Evolutionary conservation across 2,888 invertebrate genomes (phyloP).

Genomic region (Pristionchus fissidentatus): DNA sequence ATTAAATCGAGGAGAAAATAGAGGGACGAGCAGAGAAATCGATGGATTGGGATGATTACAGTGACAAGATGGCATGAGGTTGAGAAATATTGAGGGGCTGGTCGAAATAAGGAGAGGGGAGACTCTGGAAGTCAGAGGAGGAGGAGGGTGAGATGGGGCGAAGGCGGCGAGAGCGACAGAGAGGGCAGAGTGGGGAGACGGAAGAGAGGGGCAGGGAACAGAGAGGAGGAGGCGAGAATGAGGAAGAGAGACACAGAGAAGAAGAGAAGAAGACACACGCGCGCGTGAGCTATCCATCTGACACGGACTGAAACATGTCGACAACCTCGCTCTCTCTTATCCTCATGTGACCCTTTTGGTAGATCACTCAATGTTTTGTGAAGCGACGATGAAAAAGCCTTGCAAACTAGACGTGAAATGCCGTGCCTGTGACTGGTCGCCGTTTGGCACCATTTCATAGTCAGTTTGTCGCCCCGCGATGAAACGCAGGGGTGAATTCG

Average conservation of each 20-base stretch:
- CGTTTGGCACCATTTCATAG: no score
- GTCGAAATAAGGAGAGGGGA: background rate
- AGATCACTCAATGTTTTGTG: no score
- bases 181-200: slow-evolving; percentile 30
- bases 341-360: no score
- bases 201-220: background rate
- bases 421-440: no score
- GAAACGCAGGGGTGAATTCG: no score
- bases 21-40: background rate
- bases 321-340: background rate
- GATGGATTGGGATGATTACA: background rate
- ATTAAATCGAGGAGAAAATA: background rate
- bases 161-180: slow-evolving; percentile 22
- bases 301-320: background rate
- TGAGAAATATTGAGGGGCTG: background rate
- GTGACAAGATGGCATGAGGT: slow-evolving; percentile 33
- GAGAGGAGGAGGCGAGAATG: slow-evolving; percentile 10
- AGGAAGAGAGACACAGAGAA: slow-evolving; percentile 15
- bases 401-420: no score
- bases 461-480: no score
- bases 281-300: slow-evolving; percentile 15
- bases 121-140: slow-evolving; percentile 29
- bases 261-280: background rate
- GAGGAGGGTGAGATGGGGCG: slow-evolving; percentile 14
- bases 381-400: no score